Conservation (phyloP, 2,888 invertebrate species). For the Aleiodes testaceus region DNA sequence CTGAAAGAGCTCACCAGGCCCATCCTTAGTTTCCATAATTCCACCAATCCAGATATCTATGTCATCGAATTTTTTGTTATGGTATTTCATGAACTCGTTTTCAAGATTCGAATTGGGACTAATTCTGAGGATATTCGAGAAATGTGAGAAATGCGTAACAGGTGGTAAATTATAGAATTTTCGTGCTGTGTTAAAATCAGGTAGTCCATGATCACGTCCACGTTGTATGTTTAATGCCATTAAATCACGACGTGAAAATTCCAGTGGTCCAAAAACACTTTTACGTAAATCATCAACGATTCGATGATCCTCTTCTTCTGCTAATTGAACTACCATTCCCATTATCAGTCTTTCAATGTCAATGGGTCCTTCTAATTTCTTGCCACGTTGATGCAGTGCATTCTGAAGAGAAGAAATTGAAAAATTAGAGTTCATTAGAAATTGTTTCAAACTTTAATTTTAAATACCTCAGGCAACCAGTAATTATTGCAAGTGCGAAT, state of each 20-base stretch:
- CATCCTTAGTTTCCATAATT: conserved; percentile 74
- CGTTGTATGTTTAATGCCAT: conserved; percentile 78
- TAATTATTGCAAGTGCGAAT: conserved; percentile 76
- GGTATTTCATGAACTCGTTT: conserved; percentile 60
- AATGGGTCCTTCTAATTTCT: conserved; percentile 56
- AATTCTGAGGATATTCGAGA: conserved; percentile 48
- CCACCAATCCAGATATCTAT: conserved; percentile 77
- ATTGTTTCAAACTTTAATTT: neutral
- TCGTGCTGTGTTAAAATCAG: conserved; percentile 78
- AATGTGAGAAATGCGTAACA: conserved; percentile 60
- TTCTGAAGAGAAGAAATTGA: conserved; percentile 55
- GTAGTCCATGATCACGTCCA: conserved; percentile 76
- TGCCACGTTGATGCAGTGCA: conserved; percentile 50
- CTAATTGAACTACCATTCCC: conserved; percentile 76
- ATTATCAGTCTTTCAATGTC: conserved; percentile 75
- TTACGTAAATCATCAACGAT: conserved; percentile 76
- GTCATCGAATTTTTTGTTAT: conserved; percentile 70
- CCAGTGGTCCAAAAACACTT: conserved; percentile 76
- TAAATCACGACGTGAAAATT: conserved; percentile 76
- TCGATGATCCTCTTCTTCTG: conserved; percentile 74
- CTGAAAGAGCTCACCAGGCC: conserved; percentile 75
- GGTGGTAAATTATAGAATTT: conserved; percentile 72
- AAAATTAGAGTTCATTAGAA: neutral
- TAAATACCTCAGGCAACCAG: conserved; percentile 74
- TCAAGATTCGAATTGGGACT: conserved; percentile 16